Base-by-base conservation (phyloP, 2,113 vertebrate genomes). In the Murina feae region DNA sequence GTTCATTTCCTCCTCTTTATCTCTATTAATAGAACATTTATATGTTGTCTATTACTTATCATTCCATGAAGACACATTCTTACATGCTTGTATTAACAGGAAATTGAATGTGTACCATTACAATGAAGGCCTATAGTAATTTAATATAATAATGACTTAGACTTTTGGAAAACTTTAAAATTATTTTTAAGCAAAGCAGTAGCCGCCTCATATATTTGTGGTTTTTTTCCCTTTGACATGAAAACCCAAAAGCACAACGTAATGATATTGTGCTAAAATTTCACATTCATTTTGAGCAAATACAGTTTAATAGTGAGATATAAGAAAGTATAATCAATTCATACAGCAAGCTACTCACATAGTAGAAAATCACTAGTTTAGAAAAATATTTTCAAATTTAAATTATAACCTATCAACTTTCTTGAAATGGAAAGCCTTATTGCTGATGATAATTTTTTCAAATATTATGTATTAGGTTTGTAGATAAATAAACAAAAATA, bases 1-100 rank as follows among this genome's bases (percentile, higher is more conserved):
- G 88, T 95, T 97, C 25, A 97, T 97, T 98, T 98, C 80, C 86
- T 97, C 94, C 94, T 97, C 96, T 98, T 94, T 76, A 91, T 84
- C 87, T 94, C 95, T 86, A 92, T 96, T 92, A 98, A 97, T 90
- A 97, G 96, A 93, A 82, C 72, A 93, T 96, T 96, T 96, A 85
- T 93, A 94, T 97, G 58, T 97, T 96, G 91, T 96, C 90, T 66
- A 92, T 96, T 97, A 90, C 85, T 96, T 96, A 85, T 79, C 84
- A 95, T 84, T 93, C 81, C 55, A 95, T n/a, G 92, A 96, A 96
- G 75, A 96, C 71, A 18, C 72, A 97, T 97, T 71, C 74, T 96
- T 82, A 60, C 74, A 91, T 93, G 76, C 69, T 87, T 97, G 94
- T 84, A 96, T 97, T 97, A 97, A 97, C 74, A 97, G 94, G 95